Conservation (phyloP, 2,113 vertebrate species). For the Stictonetta naevosa region DNA sequence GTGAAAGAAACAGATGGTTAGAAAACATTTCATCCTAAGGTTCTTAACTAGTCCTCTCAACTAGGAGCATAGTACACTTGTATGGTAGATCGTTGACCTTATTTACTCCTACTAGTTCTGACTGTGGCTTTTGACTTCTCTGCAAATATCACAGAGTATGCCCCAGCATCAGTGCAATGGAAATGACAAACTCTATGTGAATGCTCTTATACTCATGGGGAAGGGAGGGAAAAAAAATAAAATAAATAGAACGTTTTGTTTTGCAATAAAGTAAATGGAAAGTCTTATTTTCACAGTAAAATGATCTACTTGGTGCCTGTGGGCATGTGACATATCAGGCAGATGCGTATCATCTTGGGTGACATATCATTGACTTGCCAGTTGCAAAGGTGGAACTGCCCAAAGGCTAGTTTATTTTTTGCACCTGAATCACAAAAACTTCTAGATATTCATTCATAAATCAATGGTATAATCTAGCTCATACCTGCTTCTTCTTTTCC, state of each 20-base stretch:
- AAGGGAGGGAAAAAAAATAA: neutral
- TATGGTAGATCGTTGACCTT: neutral
- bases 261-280: neutral
- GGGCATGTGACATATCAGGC: neutral
- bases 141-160: neutral
- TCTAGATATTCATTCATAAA: slow-evolving; percentile 36
- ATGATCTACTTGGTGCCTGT: neutral
- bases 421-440: neutral
- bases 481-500: neutral
- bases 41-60: neutral
- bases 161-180: neutral
- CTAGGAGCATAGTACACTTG: neutral
- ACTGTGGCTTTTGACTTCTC: neutral
- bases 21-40: neutral
- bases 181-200: neutral
- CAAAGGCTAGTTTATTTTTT: slow-evolving; percentile 8
- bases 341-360: neutral
- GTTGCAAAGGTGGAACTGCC: neutral
- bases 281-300: neutral
- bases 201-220: neutral
- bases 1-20: neutral
- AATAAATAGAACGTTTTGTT: neutral
- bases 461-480: neutral
- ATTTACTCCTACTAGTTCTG: neutral
- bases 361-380: neutral